Conservation (phyloP, 1,140 invertebrate species). For the Drosophila athabasca region DNA sequence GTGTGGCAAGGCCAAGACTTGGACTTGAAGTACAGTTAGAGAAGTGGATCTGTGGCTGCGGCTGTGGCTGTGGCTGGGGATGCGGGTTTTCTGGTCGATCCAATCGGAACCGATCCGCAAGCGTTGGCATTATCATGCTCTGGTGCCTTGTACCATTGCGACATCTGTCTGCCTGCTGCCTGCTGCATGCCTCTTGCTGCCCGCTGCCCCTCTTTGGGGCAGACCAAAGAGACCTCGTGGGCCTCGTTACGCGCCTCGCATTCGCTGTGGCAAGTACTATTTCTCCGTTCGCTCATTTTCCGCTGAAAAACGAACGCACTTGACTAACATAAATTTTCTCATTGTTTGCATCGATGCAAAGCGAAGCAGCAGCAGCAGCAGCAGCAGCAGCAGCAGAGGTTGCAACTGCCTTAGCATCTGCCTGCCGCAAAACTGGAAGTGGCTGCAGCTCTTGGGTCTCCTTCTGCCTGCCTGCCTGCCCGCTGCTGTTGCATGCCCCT, state of each 20-base stretch:
- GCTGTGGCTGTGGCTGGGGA: too few relatives aligned
- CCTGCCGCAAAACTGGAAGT: conserved; percentile 65
- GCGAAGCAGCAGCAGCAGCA: conserved; percentile 9
- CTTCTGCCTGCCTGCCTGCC: conserved; percentile 3
- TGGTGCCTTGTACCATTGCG: neutral
- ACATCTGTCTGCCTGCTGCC: conserved; percentile 18
- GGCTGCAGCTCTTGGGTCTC: conserved; percentile 32
- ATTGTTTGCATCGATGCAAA: conserved; percentile 65
- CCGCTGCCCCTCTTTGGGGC: neutral
- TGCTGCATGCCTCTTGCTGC: neutral
- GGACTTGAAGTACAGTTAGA: conserved; percentile 52
- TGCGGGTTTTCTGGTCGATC: conserved; percentile 18
- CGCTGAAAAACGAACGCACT: conserved; percentile 72
- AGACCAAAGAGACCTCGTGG: conserved; percentile 12
- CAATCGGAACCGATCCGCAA: conserved; percentile 53
- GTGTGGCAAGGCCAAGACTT: conserved; percentile 39
- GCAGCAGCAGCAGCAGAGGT: conserved; percentile 2
- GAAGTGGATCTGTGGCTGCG: neutral
- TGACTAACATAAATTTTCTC: conserved; percentile 82
- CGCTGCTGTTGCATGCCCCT: conserved; percentile 17
- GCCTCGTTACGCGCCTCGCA: conserved; percentile 70
- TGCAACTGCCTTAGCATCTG: conserved; percentile 33
- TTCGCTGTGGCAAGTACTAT: conserved; percentile 55
- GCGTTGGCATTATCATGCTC: conserved; percentile 44
- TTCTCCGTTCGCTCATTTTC: conserved; percentile 62